These are phyloP conservation scores for Drosophila mettleri DNA, from an alignment of 2,888 invertebrate species.

Conservation along the genomic window DNA sequence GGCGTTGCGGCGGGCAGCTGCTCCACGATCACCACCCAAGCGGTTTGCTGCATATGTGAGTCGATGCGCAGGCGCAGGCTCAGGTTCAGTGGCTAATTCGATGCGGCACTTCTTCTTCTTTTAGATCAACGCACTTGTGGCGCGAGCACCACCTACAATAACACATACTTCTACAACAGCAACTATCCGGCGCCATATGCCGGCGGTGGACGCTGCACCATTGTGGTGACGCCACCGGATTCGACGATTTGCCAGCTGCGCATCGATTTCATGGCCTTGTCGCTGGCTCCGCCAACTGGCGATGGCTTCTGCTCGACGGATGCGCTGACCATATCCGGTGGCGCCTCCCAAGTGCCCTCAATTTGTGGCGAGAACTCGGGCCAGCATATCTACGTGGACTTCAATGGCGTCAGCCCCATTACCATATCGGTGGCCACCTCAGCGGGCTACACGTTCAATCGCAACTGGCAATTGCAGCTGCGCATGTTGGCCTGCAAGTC, in stretches of 20 bases:
- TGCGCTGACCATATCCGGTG: conserved; percentile 89
- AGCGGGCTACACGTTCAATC: conserved; percentile 86
- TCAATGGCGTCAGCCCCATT: conserved; percentile 89
- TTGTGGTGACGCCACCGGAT: conserved; percentile 90
- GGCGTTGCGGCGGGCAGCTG: conserved; percentile 91
- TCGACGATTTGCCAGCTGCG: conserved; percentile 87
- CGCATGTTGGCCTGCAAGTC: conserved; percentile 91
- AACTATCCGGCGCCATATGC: conserved; percentile 90
- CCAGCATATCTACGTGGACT: conserved; percentile 91
- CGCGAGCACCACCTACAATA: conserved; percentile 89
- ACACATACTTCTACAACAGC: conserved; percentile 93
- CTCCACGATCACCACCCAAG: conserved; percentile 88
- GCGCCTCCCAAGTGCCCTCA: conserved; percentile 88
- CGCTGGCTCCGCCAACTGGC: conserved; percentile 90
- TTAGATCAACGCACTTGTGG: conserved; percentile 91
- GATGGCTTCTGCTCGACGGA: conserved; percentile 90
- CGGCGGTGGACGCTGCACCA: conserved; percentile 89
- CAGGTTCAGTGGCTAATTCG: conserved; percentile 2
- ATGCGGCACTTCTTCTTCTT: neutral
- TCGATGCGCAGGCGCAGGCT: conserved; percentile 34
- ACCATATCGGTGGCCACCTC: conserved; percentile 89
- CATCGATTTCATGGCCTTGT: conserved; percentile 91
- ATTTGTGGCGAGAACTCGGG: conserved; percentile 94
- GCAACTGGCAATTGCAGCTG: conserved; percentile 91
- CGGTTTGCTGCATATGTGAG: conserved; percentile 94